These are phyloP conservation scores for Triplophysa tibetana DNA, from an alignment of 2,113 vertebrate genomes.

Conservation along the genomic window DNA sequence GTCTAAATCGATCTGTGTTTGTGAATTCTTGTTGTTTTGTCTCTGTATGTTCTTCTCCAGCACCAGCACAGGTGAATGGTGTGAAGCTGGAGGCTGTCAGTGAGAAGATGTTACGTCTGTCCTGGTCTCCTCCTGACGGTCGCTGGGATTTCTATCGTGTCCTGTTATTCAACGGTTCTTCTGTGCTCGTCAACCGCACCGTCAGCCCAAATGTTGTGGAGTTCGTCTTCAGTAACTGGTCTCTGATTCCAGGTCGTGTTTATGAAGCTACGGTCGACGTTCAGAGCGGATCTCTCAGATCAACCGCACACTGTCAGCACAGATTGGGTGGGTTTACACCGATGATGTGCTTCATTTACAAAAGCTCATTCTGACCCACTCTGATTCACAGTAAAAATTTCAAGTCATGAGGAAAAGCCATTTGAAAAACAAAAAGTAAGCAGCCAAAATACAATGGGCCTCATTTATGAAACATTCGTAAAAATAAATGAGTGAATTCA, in stretches of 20 bases:
- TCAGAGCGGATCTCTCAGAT: slow-evolving; percentile 79
- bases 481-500: no score
- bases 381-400: no score
- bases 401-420: no score
- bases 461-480: no score
- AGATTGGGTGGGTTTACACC: slow-evolving; percentile 73
- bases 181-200: slow-evolving; percentile 73
- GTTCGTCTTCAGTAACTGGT: slow-evolving; percentile 60
- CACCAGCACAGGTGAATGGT: slow-evolving; percentile 74
- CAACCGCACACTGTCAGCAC: slow-evolving; percentile 68
- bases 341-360: not conserved
- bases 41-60: slow-evolving; percentile 65
- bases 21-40: not conserved
- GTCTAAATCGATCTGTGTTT: not conserved
- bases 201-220: slow-evolving; percentile 61
- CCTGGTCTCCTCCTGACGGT: slow-evolving; percentile 85
- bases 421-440: no score
- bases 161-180: slow-evolving; percentile 73
- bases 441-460: no score
- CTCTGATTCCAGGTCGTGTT: slow-evolving; percentile 79
- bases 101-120: slow-evolving; percentile 72
- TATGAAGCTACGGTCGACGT: slow-evolving; percentile 79
- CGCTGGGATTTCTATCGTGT: slow-evolving; percentile 85
- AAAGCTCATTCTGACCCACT: not conserved
- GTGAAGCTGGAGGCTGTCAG: slow-evolving; percentile 64